These are phyloP conservation scores for Eueides isabella DNA, from an alignment of 1,140 invertebrate genomes.

Conservation along the genomic window DNA sequence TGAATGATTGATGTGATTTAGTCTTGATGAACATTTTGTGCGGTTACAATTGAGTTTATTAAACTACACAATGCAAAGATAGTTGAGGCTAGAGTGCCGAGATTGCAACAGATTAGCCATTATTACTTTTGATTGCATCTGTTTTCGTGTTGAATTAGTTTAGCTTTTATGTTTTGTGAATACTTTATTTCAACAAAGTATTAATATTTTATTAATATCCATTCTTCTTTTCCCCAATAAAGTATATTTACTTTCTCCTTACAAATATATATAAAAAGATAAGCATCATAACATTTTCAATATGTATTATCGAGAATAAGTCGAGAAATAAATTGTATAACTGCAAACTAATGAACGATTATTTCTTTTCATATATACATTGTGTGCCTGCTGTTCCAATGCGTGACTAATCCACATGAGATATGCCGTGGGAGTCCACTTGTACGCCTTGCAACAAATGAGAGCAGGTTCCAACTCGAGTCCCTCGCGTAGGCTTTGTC, in stretches of 20 bases:
- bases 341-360: not conserved
- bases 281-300: no score
- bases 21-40: conserved; percentile 63
- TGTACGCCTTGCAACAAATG: conserved; percentile 36
- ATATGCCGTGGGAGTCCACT: conserved; percentile 43
- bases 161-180: not conserved
- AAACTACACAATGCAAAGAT: conserved; percentile 33
- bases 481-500: conserved; percentile 35
- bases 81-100: conserved; percentile 1
- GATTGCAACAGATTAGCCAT: conserved; percentile 4
- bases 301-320: no score
- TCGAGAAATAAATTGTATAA: not conserved
- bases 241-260: not conserved
- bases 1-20: conserved; percentile 61
- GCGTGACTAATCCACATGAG: conserved; percentile 46
- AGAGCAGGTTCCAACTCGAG: conserved; percentile 34
- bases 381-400: conserved; percentile 30
- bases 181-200: not conserved
- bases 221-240: not conserved
- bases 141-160: not conserved
- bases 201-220: not conserved
- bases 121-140: conserved; percentile 11
- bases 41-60: conserved; percentile 44
- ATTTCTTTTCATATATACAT: conserved; percentile 14
- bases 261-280: no score